phyloP scores from a whole-genome alignment of 2,888 invertebrate species.

The Parascotia fuliginaria region DNA sequence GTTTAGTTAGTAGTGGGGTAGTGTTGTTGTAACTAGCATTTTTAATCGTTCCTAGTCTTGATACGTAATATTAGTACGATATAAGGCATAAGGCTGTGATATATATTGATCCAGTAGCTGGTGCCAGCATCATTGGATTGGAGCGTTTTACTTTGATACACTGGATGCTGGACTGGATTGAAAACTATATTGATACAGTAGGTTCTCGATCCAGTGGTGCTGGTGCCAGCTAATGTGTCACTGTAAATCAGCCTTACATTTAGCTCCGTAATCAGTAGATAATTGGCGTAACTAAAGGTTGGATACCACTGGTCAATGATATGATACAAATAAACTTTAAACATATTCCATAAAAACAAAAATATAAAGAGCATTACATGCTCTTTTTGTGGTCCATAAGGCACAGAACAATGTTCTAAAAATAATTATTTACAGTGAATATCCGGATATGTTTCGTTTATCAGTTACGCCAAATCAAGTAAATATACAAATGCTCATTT shows the following conservation, averaged over 20 bases:
- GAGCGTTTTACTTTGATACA: no score
- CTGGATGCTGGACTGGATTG: no score
- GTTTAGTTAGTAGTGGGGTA: no score
- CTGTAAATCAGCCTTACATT: no score
- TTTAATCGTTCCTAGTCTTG: neutral
- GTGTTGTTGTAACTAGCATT: no score
- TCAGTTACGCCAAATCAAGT: constrained; percentile 1
- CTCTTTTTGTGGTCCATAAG: neutral
- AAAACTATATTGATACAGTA: no score
- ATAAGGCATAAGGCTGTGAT: no score
- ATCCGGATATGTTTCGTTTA: neutral
- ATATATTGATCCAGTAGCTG: no score
- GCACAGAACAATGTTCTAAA: neutral
- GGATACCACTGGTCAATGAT: neutral
- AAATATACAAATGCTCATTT: neutral
- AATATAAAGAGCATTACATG: constrained; percentile 3
- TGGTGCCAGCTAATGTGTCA: no score
- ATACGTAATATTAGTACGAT: neutral
- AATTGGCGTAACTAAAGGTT: constrained; percentile 3
- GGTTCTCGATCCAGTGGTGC: no score
- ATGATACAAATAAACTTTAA: neutral
- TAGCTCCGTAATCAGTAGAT: neutral
- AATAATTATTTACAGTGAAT: neutral
- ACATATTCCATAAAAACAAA: no score
- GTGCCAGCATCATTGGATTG: no score